phyloP scores from a whole-genome alignment of 2,797 vertebrate species.

The Chelonia mydas region DNA sequence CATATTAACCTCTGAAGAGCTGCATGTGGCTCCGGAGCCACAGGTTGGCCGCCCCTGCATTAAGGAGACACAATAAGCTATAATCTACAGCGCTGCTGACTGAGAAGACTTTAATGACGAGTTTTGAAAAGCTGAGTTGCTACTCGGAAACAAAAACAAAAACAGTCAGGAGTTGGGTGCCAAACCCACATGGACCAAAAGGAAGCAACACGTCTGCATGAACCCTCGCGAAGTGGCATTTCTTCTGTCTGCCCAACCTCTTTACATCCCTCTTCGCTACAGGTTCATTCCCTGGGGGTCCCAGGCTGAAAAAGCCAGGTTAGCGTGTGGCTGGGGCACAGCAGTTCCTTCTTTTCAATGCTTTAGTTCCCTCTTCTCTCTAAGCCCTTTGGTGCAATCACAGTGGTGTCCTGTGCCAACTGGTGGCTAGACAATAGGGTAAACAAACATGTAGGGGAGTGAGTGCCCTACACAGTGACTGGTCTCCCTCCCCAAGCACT shows the following conservation, averaged over 20 bases:
- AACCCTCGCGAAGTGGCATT: background rate
- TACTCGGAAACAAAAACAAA: fast-evolving
- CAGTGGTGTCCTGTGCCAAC: background rate
- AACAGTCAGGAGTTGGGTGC: background rate
- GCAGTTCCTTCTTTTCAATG: background rate
- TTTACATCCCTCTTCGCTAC: background rate
- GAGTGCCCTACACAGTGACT: background rate
- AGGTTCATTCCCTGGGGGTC: background rate
- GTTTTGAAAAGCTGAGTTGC: background rate
- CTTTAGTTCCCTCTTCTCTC: background rate
- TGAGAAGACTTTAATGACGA: background rate
- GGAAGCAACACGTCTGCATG: background rate
- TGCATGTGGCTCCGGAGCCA: no score
- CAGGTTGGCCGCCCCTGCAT: no score
- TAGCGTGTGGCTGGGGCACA: background rate
- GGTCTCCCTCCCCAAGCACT: background rate
- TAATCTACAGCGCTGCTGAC: background rate
- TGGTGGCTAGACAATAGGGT: background rate
- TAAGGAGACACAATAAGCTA: background rate
- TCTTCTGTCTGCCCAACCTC: background rate
- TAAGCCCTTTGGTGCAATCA: background rate
- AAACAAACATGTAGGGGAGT: background rate
- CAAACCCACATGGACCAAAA: background rate
- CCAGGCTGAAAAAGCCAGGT: background rate
- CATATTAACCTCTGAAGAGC: no score